Evolutionary conservation across 2,888 invertebrate genomes (phyloP), one percentile per base, ranked within the genome.

Genomic region (Pollenia labialis): DNA sequence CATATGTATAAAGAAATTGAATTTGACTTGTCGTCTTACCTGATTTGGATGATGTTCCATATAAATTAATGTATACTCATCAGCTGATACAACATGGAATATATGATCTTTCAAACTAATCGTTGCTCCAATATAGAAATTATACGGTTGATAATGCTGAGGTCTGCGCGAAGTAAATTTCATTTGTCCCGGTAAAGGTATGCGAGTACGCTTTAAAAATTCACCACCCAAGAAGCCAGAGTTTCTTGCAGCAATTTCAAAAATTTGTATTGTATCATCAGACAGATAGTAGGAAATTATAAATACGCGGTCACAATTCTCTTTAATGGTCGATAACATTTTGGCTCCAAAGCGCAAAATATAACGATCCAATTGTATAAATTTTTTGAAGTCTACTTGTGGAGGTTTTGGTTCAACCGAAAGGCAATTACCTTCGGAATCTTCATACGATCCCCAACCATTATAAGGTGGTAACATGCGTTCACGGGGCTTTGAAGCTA

Each of bases 371-470:
- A 96, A 96, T 91, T 96, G 94, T 81, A 97, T 94, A 90, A 97
- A 97, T 92, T 97, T 97, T 81, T 96, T 95, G 89, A 97, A 96
- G 92, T 98, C 97, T 10, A 95, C 94, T 89, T 95, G 95, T 0
- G 97, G 97, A 1, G 97, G 94, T 91, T 96, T 97, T 0, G 97
- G 97, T 89, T 97, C 95, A 0, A 98, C 95, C 0, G 96, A 96
- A 69, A 96, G 95, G 91, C 98, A 98, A 91, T 98, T 98, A 89
- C 96, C 96, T 10, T 97, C 96, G 0, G 98, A 98, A 92, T 98
- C 98, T 86, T 97, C 97, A 91, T 97, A 97, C 0, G 96, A 95
- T 0, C 98, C 98, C 93, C 96, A 98, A 4, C 98, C 98, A 91
- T 98, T 98, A 95, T 97, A 98, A 0, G 98, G 98, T 0, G 98